Conservation (phyloP, 2,888 invertebrate species). For the Rugalucina vietnamica region DNA sequence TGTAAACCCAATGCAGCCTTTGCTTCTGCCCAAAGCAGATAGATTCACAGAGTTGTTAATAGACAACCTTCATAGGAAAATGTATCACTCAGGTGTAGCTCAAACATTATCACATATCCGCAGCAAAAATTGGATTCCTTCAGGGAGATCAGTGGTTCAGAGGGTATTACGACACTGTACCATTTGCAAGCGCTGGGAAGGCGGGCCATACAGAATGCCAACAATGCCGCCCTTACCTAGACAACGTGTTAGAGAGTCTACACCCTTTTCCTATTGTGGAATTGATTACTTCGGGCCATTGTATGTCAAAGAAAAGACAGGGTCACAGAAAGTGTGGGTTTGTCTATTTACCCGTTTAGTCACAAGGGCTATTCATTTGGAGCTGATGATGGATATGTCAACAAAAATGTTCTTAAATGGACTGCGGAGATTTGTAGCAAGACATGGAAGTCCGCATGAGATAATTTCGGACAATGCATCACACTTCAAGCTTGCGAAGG, state of each 20-base stretch:
- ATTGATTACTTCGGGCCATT: conserved; percentile 19
- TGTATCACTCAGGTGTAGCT: conserved; percentile 38
- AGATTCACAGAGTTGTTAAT: conserved; percentile 37
- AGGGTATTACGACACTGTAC: conserved; percentile 23
- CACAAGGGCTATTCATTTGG: conserved; percentile 11
- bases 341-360: conserved; percentile 17
- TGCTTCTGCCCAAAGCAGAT: conserved; percentile 46
- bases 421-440: conserved; percentile 13
- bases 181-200: conserved; percentile 26
- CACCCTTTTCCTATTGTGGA: conserved; percentile 9
- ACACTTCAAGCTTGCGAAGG: not conserved
- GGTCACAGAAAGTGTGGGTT: not conserved
- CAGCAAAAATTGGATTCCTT: conserved; percentile 34
- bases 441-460: not conserved
- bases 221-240: conserved; percentile 25
- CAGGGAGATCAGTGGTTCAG: conserved; percentile 33
- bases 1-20: too few species aligned
- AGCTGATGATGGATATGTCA: conserved; percentile 11
- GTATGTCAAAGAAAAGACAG: not conserved
- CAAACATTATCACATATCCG: conserved; percentile 37
- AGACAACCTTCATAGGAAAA: conserved; percentile 41
- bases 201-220: conserved; percentile 17
- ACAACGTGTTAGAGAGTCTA: not conserved
- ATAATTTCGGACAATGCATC: not conserved
- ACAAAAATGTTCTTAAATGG: not conserved